Evolutionary conservation across 2,797 vertebrate genomes (phyloP).

Genomic region (Iguana delicatissima): DNA sequence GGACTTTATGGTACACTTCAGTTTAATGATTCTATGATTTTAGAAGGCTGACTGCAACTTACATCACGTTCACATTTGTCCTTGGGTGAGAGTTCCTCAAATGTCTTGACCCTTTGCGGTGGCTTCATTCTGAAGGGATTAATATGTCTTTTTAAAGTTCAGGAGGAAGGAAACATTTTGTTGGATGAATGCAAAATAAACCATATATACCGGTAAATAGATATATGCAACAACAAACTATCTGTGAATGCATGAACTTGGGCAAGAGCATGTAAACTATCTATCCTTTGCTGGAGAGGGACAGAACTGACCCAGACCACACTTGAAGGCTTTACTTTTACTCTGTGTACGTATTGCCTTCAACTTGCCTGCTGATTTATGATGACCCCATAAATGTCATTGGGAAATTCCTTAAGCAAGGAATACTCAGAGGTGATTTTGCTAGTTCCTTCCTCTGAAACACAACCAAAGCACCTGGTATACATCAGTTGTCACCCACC

Average conservation of each 20-base stretch:
- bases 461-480: too few species aligned
- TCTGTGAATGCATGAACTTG: not conserved
- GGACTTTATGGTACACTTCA: too few species aligned
- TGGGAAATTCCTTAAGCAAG: too few species aligned
- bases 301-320: not conserved
- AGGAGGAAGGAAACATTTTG: slow-evolving; percentile 46
- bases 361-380: too few species aligned
- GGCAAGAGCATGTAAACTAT: not conserved
- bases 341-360: too few species aligned
- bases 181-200: slow-evolving; percentile 17
- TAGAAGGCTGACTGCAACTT: slow-evolving; percentile 59
- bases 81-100: slow-evolving; percentile 85
- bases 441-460: too few species aligned
- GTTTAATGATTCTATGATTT: not conserved
- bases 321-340: not conserved
- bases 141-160: slow-evolving; percentile 82
- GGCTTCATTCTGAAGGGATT: slow-evolving; percentile 80
- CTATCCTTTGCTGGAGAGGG: not conserved
- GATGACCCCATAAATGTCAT: too few species aligned
- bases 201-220: not conserved
- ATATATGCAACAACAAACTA: not conserved
- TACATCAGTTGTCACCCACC: too few species aligned
- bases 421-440: too few species aligned
- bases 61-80: slow-evolving; percentile 80
- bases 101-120: slow-evolving; percentile 83